These are phyloP conservation scores for Pristionchus maxplancki DNA, from an alignment of 2,888 invertebrate genomes.

Conservation along the genomic window DNA sequence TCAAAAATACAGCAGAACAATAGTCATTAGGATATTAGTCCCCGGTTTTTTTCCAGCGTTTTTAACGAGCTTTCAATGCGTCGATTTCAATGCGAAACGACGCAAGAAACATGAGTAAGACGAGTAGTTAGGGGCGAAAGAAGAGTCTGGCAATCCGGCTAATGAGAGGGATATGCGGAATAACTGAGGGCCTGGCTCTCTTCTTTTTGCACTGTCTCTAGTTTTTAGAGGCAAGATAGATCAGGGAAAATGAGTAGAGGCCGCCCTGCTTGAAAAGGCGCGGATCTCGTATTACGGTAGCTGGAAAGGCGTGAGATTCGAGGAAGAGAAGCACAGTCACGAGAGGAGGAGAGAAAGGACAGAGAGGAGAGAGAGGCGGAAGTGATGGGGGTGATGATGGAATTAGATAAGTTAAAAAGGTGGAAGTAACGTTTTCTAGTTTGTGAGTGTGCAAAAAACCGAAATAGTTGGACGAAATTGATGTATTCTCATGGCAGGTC, in stretches of 20 bases:
- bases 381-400: conserved; percentile 8
- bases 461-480: no score
- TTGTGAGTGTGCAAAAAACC: background rate
- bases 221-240: background rate
- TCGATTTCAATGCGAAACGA: conserved; percentile 22
- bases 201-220: background rate
- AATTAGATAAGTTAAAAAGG: conserved; percentile 21
- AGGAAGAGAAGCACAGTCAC: background rate
- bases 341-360: background rate
- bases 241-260: background rate
- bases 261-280: background rate
- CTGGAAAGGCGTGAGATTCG: background rate
- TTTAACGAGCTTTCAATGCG: background rate
- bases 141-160: background rate
- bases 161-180: background rate
- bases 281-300: background rate
- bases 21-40: background rate
- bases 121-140: background rate
- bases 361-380: background rate
- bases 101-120: conserved; percentile 25
- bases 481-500: no score
- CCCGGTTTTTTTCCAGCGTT: background rate
- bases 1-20: background rate
- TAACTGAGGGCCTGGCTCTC: background rate
- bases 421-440: no score